Conservation (phyloP, 2,888 invertebrate genomes). For the Loripinus fragilis region DNA sequence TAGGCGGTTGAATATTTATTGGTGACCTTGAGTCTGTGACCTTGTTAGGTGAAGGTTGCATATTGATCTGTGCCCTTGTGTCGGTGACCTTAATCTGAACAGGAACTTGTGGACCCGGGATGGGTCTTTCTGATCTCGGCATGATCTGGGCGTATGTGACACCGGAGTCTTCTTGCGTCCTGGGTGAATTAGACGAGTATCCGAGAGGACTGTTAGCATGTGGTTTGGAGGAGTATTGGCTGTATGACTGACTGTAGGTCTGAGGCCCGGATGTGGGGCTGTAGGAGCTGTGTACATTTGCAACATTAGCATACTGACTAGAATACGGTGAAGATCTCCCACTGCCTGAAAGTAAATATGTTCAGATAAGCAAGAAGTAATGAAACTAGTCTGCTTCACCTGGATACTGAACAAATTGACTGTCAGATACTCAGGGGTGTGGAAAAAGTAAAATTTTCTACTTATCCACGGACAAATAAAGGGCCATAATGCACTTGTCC, state of each 20-base stretch:
- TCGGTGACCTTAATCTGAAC: conserved; percentile 54
- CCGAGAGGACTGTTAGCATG: conserved; percentile 26
- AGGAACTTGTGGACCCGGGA: conserved; percentile 76
- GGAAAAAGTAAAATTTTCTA: too few relatives aligned
- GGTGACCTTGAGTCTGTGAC: conserved; percentile 37
- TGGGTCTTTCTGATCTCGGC: conserved; percentile 64
- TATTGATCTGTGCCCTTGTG: conserved; percentile 18
- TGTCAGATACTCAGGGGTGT: too few relatives aligned
- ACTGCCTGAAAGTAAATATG: conserved; percentile 47
- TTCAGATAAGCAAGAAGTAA: too few relatives aligned
- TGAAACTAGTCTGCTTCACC: too few relatives aligned
- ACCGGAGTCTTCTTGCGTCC: conserved; percentile 34
- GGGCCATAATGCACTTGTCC: too few relatives aligned
- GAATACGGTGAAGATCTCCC: conserved; percentile 62
- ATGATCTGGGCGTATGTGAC: conserved; percentile 62
- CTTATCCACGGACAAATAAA: too few relatives aligned
- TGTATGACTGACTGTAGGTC: conserved; percentile 45
- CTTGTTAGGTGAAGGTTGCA: conserved; percentile 32
- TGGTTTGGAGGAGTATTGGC: conserved; percentile 41
- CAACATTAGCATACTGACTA: conserved; percentile 71
- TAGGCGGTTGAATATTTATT: conserved; percentile 7
- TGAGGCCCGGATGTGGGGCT: conserved; percentile 46
- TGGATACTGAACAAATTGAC: too few relatives aligned
- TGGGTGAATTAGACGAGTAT: conserved; percentile 37
- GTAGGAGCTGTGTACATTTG: conserved; percentile 51